Conservation (phyloP, 2,113 vertebrate genomes). For the Sapayoa aenigma region DNA sequence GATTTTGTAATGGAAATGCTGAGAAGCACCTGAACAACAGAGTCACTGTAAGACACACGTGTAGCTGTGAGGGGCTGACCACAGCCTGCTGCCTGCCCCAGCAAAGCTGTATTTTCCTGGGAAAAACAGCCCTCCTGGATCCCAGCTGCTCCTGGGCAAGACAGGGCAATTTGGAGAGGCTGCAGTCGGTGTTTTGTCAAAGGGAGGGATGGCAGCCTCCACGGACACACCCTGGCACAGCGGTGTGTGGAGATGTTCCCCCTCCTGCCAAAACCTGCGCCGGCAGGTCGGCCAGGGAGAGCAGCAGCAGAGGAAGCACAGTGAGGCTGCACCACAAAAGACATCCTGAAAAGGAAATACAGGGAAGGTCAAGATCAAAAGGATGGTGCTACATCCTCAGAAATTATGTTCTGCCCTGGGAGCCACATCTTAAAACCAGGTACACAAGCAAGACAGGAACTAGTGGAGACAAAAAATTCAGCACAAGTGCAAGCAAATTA, state of each 20-base stretch:
- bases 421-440: neutral
- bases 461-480: neutral
- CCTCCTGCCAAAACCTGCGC: neutral
- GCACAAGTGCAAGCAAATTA: neutral
- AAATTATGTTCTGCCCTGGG: neutral
- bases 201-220: neutral
- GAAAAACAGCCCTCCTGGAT: neutral
- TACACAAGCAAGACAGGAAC: neutral
- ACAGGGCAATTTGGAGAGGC: neutral
- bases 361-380: neutral
- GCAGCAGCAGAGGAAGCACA: accelerated
- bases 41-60: accelerated
- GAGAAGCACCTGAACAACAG: neutral
- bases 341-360: neutral
- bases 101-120: neutral
- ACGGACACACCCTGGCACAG: accelerated
- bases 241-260: neutral
- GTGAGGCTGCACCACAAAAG: neutral
- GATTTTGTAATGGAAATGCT: neutral
- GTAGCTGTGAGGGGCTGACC: neutral
- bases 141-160: neutral
- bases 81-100: neutral
- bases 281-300: neutral
- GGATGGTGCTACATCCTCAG: neutral
- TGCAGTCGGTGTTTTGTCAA: accelerated